Evolutionary conservation across 2,797 vertebrate genomes (phyloP), one percentile per base, ranked within the genome.

Genomic region (Glyptemys insculpta): DNA sequence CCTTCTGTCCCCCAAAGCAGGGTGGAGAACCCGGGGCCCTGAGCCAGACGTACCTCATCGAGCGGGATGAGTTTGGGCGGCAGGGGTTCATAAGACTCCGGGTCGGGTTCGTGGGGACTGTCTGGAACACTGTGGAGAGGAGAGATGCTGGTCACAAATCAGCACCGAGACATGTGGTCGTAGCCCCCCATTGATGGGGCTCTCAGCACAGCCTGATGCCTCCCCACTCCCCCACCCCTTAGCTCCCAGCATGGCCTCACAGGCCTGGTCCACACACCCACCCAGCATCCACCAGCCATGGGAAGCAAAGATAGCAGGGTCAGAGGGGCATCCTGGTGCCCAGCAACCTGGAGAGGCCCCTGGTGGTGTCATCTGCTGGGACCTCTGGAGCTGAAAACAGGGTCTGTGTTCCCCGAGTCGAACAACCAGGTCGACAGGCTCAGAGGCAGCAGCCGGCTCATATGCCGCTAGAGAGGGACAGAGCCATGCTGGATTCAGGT

Each of bases 1-100:
- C 27, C 31, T 56, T 47, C 18, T 47, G 34, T 1, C 2, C 21
- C 2, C 59, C 59, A 29, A 47, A 49, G 41, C 11, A 74, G 81
- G 34, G 14, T 27, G 9, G 16, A 44, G 68, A 12, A 9, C 65
- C 29, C 1, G 3, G 1, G 34, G 49, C 15, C 3, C 6, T 3
- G 31, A 4, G 23, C 23, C 18, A n/a, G 4, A 91, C 94, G 93
- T 95, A 99, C 99, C 98, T 99, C 99, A 21, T 99, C 99, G 90
- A 99, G 96, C 1, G 99, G 99, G 90, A 99, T 99, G 90, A 99
- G 98, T 50, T 99, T 99, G 16, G 99, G 99, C 0, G 99, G 99
- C 95, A 99, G 97, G 5, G 99, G 99, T 79, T 99, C 99, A 9
- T 99, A 99, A 2, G 99, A 98, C 90, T 99, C 99, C 1, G 99